Base-by-base conservation (phyloP, 1,140 invertebrate genomes). In the Propsilocerus akamusi region DNA sequence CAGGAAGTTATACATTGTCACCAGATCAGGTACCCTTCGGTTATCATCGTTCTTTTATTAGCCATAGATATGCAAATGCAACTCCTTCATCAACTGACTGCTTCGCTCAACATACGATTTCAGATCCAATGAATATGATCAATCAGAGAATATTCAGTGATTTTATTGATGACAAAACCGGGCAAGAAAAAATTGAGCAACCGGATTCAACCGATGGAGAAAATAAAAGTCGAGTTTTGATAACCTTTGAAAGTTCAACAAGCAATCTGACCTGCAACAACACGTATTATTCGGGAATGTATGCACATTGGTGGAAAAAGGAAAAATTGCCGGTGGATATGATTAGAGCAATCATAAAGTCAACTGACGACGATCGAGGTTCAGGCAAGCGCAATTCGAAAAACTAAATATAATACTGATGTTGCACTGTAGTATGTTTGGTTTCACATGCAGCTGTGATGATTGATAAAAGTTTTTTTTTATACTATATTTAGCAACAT, bases 301-400 rank as follows among this genome's bases (percentile, higher is more conserved):
- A 90, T 63, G 86, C 85, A 52, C 86, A 90, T 68, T 90, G 86
- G 86, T 89, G 86, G 84, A 78, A 88, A 66, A 89, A 89, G 75
- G 83, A 81, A 62, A 78, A 81, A 59, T 73, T 88, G 63, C 82
- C 83, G 22, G 69, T 70, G 51, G 73, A 70, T 50, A 71, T 78
- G 61, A 67, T 78, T 60, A 62, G 61, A 4, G 70, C 66, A 53
- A 72, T 76, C 4, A n/a, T n/a, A n/a, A n/a, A n/a, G n/a, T n/a
- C 48, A 23, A 4, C 8, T 51, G 41, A 25, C 8, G 8, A 22
- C 3, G 26, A 24, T 17, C 20, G 24, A 26, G 50, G 50, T 25
- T 51, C 50, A 51, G 50, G 50, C 50, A 50, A 50, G 49, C n/a
- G 26, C 25, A 50, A 22, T n/a, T n/a, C n/a, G n/a, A n/a, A n/a